Percentiles rank a stretch among this genome's conserved stretches.
These are phyloP conservation scores for Scolopax mira DNA, from an alignment of 2,113 vertebrate species.

Conservation along the genomic window DNA sequence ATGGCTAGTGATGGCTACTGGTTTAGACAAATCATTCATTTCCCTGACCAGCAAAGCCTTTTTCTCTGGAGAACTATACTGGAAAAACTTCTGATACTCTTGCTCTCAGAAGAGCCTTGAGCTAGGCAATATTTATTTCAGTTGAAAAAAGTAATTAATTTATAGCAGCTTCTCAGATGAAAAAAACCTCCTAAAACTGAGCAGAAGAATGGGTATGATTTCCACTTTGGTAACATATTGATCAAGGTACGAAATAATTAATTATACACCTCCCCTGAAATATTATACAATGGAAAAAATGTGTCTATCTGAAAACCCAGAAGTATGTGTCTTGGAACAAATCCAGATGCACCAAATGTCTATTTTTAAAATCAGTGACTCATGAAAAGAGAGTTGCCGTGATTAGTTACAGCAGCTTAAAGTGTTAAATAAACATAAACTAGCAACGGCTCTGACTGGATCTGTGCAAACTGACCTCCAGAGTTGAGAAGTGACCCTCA, in stretches of 20 bases:
- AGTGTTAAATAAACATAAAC: slow-evolving; percentile 30
- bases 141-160: slow-evolving; percentile 51
- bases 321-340: background rate
- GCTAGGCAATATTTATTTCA: background rate
- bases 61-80: background rate
- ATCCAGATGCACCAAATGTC: slow-evolving; percentile 18
- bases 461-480: background rate
- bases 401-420: slow-evolving; percentile 2
- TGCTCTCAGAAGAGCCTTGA: background rate
- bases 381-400: slow-evolving; percentile 5
- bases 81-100: background rate
- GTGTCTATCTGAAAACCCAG: background rate
- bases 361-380: slow-evolving; percentile 48
- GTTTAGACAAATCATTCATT: background rate
- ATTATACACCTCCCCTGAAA: background rate
- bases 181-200: background rate
- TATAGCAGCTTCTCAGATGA: slow-evolving; percentile 28
- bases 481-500: background rate
- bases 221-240: background rate
- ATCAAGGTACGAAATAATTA: slow-evolving; percentile 48
- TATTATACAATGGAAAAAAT: background rate
- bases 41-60: background rate
- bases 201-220: slow-evolving; percentile 17
- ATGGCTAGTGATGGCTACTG: background rate
- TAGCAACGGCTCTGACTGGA: background rate